phyloP scores from a whole-genome alignment of 2,113 vertebrate genomes.

The Scomber scombrus region DNA sequence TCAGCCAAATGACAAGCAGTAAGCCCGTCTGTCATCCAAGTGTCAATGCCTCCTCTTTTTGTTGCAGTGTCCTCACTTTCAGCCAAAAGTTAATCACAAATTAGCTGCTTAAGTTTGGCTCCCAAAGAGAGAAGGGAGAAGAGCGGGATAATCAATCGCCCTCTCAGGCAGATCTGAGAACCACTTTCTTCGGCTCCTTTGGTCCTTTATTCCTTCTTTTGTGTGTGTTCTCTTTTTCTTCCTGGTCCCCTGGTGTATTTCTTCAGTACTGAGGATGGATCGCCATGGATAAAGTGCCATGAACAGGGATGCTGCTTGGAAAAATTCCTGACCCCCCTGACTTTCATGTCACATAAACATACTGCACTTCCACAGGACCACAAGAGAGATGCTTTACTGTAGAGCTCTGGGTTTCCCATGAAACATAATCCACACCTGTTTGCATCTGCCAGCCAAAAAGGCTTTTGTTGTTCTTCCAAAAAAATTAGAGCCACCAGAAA shows the following conservation, averaged over 20 bases:
- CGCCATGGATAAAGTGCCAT: slow-evolving; percentile 25
- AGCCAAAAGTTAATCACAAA: slow-evolving; percentile 34
- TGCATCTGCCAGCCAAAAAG: slow-evolving; percentile 3
- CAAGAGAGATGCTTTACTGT: slow-evolving; percentile 11
- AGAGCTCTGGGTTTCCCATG: background rate
- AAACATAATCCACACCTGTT: slow-evolving; percentile 11
- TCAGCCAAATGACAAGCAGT: slow-evolving; percentile 43
- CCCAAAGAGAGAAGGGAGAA: background rate
- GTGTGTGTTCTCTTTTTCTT: background rate
- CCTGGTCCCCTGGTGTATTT: slow-evolving; percentile 17
- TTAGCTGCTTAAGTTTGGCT: slow-evolving; percentile 11
- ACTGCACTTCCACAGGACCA: slow-evolving; percentile 7
- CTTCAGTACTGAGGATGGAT: slow-evolving; percentile 7
- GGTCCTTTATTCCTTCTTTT: slow-evolving; percentile 12
- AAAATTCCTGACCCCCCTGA: background rate
- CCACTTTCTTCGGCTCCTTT: slow-evolving; percentile 35
- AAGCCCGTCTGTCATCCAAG: slow-evolving; percentile 11
- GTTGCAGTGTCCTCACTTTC: slow-evolving; percentile 5
- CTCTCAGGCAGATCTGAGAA: background rate
- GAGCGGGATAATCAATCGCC: background rate
- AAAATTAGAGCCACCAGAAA: slow-evolving; percentile 94
- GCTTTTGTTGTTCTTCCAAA: background rate
- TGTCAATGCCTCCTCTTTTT: slow-evolving; percentile 36
- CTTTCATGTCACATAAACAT: slow-evolving; percentile 17
- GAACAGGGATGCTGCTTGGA: slow-evolving; percentile 12